Percentiles rank a stretch among this genome's conserved stretches.
phyloP scores from a whole-genome alignment of 2,113 vertebrate genomes.

The Vireo altiloquus region DNA sequence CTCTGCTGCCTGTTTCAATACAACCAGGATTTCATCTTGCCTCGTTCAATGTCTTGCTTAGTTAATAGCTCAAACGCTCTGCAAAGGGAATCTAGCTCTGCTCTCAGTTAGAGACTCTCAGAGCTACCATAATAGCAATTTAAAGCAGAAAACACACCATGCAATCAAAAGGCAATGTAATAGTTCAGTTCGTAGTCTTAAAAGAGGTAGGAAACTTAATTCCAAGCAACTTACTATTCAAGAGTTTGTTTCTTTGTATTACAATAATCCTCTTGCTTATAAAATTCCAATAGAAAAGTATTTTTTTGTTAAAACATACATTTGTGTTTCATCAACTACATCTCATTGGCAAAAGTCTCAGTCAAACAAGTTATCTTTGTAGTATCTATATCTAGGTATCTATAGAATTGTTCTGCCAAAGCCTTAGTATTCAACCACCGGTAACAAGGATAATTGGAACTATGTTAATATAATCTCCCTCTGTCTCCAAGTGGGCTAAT shows the following conservation, averaged over 20 bases:
- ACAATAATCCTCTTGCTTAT: background rate
- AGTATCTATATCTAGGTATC: background rate
- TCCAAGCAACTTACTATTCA: background rate
- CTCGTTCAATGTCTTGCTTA: background rate
- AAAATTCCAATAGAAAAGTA: background rate
- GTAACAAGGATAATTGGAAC: background rate
- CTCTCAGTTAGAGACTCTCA: background rate
- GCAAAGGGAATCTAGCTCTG: background rate
- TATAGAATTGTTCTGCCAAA: background rate
- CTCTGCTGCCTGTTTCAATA: background rate
- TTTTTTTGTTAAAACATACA: background rate
- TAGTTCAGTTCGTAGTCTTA: background rate
- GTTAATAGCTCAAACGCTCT: background rate
- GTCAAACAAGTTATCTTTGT: background rate
- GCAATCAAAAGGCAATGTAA: slow-evolving; percentile 5
- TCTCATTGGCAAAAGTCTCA: background rate
- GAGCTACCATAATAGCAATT: background rate
- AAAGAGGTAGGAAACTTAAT: background rate
- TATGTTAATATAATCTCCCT: background rate
- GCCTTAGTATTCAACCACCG: background rate
- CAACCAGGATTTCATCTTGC: background rate
- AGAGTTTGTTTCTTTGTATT: background rate
- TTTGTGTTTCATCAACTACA: background rate
- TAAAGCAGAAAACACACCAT: background rate
- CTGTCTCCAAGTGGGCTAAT: background rate